Evolutionary conservation across 2,113 vertebrate species (phyloP).

Genomic region (Chionomys nivalis): DNA sequence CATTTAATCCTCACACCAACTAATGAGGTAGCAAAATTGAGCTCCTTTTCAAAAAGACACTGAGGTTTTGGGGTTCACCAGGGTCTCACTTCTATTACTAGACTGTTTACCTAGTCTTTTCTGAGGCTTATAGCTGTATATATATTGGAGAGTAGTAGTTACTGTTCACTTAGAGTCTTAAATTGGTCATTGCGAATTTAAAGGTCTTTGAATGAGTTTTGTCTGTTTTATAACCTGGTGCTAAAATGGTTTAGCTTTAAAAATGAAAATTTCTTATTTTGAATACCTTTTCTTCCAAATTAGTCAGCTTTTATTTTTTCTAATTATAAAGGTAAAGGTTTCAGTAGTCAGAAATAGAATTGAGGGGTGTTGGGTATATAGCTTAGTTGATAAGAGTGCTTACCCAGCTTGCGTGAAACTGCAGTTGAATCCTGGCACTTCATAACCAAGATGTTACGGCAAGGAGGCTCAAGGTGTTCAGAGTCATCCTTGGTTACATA

Average conservation of each 20-base stretch:
- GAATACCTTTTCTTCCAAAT: constrained; percentile 7
- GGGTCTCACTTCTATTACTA: neutral
- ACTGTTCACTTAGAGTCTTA: neutral
- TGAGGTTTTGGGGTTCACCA: constrained; percentile 12
- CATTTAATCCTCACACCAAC: constrained; percentile 57
- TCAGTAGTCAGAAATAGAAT: neutral
- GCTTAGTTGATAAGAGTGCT: neutral
- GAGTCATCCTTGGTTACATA: neutral
- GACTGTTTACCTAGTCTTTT: constrained; percentile 5
- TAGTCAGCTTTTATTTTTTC: neutral
- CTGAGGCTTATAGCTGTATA: neutral
- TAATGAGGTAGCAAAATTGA: neutral
- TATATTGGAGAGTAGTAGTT: constrained; percentile 14
- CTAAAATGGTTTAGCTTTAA: neutral
- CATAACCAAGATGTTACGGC: neutral
- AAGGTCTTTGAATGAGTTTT: neutral
- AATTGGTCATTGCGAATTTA: constrained; percentile 10
- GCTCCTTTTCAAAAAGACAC: constrained; percentile 14
- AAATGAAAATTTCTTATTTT: neutral
- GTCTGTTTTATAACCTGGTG: neutral
- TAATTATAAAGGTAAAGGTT: constrained; percentile 29
- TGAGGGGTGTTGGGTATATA: neutral
- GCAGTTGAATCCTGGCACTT: neutral
- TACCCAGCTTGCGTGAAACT: neutral
- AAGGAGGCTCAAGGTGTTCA: neutral